Percentiles rank a stretch among this genome's conserved stretches.
Evolutionary conservation across 2,888 invertebrate genomes (phyloP).

Genomic region (Artemia sp.): DNA sequence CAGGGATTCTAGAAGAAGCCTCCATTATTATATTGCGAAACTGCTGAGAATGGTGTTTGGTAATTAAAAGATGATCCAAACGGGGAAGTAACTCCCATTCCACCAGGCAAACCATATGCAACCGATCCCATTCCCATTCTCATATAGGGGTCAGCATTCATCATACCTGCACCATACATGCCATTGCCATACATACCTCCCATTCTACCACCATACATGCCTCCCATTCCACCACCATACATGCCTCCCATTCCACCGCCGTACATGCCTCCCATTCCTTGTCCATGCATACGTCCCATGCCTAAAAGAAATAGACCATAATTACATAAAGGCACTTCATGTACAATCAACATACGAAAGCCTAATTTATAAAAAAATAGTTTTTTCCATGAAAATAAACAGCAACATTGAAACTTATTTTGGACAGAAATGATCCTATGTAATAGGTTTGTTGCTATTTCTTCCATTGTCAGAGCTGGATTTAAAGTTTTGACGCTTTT

Average conservation of each 20-base stretch:
- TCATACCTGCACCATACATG: constrained; percentile 10
- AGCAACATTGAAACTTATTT: no score
- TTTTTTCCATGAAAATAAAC: no score
- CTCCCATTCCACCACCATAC: background rate
- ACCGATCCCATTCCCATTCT: background rate
- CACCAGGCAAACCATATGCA: background rate
- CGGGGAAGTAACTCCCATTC: background rate
- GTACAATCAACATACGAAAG: no score
- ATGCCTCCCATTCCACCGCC: constrained; percentile 8
- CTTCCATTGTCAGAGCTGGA: no score
- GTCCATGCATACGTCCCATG: no score
- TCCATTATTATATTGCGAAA: constrained; percentile 9
- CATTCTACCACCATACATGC: background rate
- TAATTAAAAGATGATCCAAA: background rate
- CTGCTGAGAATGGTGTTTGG: constrained; percentile 13
- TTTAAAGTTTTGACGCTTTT: no score
- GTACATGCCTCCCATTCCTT: constrained; percentile 2
- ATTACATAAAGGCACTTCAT: no score
- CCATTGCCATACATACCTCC: background rate
- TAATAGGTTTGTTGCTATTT: no score
- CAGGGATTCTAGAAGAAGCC: background rate
- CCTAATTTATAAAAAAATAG: no score
- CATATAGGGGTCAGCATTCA: background rate
- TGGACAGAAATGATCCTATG: no score
- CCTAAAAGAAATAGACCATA: no score